Evolutionary conservation across 2,888 invertebrate species (phyloP).

Genomic region (Anthophora plumipes): DNA sequence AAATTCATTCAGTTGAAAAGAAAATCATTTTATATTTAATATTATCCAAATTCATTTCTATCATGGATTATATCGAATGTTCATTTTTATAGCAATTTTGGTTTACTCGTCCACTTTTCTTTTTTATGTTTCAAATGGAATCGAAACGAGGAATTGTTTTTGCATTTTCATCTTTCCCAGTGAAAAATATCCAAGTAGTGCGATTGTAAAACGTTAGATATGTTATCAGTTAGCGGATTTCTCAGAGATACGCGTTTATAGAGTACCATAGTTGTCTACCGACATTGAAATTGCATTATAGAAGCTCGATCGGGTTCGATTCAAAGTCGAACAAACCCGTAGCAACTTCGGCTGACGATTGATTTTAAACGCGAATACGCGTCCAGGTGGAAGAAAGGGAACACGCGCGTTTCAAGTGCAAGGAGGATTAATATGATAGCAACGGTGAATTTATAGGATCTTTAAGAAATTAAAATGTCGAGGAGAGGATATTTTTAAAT

Average conservation of each 20-base stretch:
- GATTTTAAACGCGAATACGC: constrained; percentile 6
- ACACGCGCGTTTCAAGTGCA: background rate
- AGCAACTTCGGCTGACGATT: constrained; percentile 20
- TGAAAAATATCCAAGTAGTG: background rate
- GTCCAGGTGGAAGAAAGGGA: background rate
- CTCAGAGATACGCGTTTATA: constrained; percentile 21
- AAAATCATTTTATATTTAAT: background rate
- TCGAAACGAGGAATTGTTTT: background rate
- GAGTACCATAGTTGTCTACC: constrained; percentile 46
- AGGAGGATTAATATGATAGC: background rate
- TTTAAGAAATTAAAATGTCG: background rate
- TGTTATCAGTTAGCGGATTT: constrained; percentile 38
- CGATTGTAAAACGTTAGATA: constrained; percentile 40
- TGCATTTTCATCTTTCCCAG: background rate
- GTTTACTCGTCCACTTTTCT: no score
- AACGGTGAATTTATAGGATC: background rate
- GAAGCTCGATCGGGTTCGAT: constrained; percentile 37
- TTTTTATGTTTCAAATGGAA: background rate
- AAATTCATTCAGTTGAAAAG: background rate
- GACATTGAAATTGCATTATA: constrained; percentile 60
- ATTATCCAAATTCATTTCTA: no score
- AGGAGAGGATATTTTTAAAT: background rate
- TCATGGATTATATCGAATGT: no score
- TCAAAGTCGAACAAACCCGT: constrained; percentile 46
- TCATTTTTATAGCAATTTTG: no score